A percentile compares a stretch with the other conserved stretches of the same genome.
These are phyloP conservation scores for Andrena fulva DNA, from an alignment of 2,888 invertebrate genomes.

Conservation along the genomic window DNA sequence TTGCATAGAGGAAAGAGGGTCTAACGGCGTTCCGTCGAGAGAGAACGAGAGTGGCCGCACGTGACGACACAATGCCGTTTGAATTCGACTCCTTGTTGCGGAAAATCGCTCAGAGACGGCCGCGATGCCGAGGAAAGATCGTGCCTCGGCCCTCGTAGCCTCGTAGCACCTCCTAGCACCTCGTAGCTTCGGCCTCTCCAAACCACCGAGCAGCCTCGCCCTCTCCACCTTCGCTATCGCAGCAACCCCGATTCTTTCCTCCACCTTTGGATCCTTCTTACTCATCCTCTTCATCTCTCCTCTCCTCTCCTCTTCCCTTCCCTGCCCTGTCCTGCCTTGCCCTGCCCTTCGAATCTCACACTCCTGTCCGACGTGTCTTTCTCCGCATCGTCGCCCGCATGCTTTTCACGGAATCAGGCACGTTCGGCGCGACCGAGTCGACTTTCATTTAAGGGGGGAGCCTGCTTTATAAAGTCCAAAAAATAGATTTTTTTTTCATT, in stretches of 20 bases:
- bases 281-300: slow-evolving; percentile 87
- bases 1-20: slow-evolving; percentile 56
- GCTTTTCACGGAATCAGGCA: slow-evolving; percentile 33
- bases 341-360: slow-evolving; percentile 9
- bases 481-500: too few species aligned
- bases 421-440: slow-evolving; percentile 24
- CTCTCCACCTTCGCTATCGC: slow-evolving; percentile 76
- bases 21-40: slow-evolving; percentile 72
- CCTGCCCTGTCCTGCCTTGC: not conserved
- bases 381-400: slow-evolving; percentile 5
- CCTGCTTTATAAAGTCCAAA: too few species aligned
- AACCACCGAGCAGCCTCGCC: slow-evolving; percentile 43
- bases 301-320: not conserved
- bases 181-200: slow-evolving; percentile 50
- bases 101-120: slow-evolving; percentile 53
- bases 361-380: slow-evolving; percentile 5
- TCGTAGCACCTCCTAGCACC: slow-evolving; percentile 23
- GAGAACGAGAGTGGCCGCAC: slow-evolving; percentile 81
- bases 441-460: not conserved
- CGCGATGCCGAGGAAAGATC: slow-evolving; percentile 51
- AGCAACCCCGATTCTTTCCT: slow-evolving; percentile 85
- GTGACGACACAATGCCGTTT: slow-evolving; percentile 83
- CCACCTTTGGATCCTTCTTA: slow-evolving; percentile 90
- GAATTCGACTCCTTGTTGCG: slow-evolving; percentile 75
- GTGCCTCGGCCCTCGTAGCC: slow-evolving; percentile 50